Conservation (phyloP, 2,888 invertebrate genomes). For the Phasia obesa region DNA sequence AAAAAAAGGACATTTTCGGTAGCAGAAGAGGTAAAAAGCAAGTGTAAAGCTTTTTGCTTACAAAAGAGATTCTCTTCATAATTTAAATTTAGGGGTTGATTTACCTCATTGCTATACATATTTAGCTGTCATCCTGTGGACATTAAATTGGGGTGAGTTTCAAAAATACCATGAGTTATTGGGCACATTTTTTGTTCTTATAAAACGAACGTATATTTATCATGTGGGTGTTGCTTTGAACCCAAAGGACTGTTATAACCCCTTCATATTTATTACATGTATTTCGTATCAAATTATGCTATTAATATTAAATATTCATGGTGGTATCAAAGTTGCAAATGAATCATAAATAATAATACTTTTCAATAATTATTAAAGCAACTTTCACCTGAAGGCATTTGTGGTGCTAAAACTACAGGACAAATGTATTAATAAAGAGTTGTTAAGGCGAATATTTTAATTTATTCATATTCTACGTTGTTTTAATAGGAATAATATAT, state of each 20-base stretch:
- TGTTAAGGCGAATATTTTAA: neutral
- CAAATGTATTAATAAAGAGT: neutral
- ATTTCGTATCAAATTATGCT: constrained; percentile 10
- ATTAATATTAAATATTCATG: constrained; percentile 29
- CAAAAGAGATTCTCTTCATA: constrained; percentile 37
- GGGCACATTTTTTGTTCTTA: constrained; percentile 21
- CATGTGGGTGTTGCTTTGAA: constrained; percentile 30
- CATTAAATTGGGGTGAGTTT: neutral
- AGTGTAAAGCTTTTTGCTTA: constrained; percentile 34
- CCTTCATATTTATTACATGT: no score
- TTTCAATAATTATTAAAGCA: constrained; percentile 36
- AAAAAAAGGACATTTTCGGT: constrained; percentile 45
- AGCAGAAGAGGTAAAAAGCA: constrained; percentile 8
- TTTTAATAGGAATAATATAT: no score
- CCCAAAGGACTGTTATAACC: constrained; percentile 1
- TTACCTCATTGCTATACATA: neutral
- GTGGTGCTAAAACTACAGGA: neutral
- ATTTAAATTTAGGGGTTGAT: constrained; percentile 49
- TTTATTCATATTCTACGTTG: neutral
- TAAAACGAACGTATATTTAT: constrained; percentile 15
- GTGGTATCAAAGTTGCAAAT: constrained; percentile 26
- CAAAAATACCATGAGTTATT: constrained; percentile 32
- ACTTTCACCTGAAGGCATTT: constrained; percentile 34
- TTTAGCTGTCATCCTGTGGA: neutral
- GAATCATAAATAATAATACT: constrained; percentile 24